Percentiles rank a stretch among this genome's conserved stretches.
Evolutionary conservation across 2,888 invertebrate genomes (phyloP).

Genomic region (Malthinus flaveolus): DNA sequence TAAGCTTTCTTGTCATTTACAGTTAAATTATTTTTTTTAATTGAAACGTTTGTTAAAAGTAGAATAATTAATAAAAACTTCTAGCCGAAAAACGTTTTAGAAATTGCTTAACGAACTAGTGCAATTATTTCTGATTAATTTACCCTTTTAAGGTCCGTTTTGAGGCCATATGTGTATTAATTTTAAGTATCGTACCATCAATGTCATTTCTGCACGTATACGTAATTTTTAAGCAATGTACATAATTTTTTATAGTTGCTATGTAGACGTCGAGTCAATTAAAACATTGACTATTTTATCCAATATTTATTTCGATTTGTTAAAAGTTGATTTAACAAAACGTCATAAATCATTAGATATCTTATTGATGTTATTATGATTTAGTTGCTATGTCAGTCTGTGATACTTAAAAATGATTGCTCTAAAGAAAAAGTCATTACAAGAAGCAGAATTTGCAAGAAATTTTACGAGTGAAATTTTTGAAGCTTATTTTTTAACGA

Average conservation of each 20-base stretch:
- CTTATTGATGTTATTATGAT: conserved; percentile 33
- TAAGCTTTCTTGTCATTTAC: too few species aligned
- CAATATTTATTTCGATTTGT: conserved; percentile 6
- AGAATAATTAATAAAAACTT: too few species aligned
- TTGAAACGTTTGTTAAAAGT: too few species aligned
- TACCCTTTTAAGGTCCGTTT: not conserved
- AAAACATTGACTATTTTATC: conserved; percentile 26
- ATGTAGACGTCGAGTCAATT: conserved; percentile 33
- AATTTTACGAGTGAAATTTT: conserved; percentile 19
- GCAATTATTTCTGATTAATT: too few species aligned
- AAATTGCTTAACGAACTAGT: too few species aligned
- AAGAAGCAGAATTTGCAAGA: conserved; percentile 38
- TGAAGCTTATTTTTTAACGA: conserved; percentile 11
- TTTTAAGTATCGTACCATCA: conserved; percentile 7
- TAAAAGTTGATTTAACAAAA: not conserved
- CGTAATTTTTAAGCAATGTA: conserved; percentile 45
- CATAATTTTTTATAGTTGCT: conserved; percentile 45
- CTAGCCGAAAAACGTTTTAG: too few species aligned
- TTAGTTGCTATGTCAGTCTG: conserved; percentile 57
- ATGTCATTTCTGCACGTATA: conserved; percentile 37
- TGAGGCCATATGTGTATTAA: not conserved
- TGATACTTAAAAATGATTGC: conserved; percentile 53
- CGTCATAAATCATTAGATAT: conserved; percentile 8
- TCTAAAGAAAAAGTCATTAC: conserved; percentile 45
- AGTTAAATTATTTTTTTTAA: too few species aligned